Conservation (phyloP, 1,140 invertebrate species). For the Antheraea pernyi region DNA sequence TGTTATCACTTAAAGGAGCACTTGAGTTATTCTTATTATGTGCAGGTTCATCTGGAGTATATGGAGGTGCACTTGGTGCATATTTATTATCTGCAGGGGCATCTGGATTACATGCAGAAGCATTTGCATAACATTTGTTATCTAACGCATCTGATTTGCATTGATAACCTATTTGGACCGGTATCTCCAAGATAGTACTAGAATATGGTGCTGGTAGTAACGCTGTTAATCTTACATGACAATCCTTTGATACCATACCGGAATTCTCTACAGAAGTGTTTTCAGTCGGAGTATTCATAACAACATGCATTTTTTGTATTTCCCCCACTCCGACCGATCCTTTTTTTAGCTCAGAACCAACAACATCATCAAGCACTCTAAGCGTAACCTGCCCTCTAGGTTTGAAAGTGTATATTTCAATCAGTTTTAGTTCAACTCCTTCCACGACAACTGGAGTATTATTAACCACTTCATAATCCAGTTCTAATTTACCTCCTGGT, state of each 20-base stretch:
- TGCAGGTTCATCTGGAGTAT: not conserved
- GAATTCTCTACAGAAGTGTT: constrained; percentile 31
- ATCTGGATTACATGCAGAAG: not conserved
- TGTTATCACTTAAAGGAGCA: not conserved
- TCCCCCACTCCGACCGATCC: constrained; percentile 23
- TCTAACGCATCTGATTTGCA: not conserved
- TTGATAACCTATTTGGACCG: constrained; percentile 9
- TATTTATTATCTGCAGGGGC: not conserved
- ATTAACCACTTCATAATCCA: too few relatives aligned
- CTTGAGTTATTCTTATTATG: too few relatives aligned
- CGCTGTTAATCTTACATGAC: constrained; percentile 30
- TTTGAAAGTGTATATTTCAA: too few relatives aligned
- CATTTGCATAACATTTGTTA: not conserved
- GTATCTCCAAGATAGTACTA: constrained; percentile 2
- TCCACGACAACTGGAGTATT: too few relatives aligned
- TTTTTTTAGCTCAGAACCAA: constrained; percentile 27
- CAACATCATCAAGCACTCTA: constrained; percentile 20
- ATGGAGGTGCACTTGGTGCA: not conserved
- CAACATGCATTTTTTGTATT: constrained; percentile 18
- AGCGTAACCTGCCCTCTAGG: constrained; percentile 11
- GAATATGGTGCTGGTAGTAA: constrained; percentile 9
- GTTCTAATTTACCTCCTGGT: too few relatives aligned
- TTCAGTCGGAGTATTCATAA: constrained; percentile 25
- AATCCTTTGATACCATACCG: constrained; percentile 32
- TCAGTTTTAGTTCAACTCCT: too few relatives aligned